Base-by-base conservation (phyloP, 1,140 invertebrate species). In the Diuraphis noxia region DNA sequence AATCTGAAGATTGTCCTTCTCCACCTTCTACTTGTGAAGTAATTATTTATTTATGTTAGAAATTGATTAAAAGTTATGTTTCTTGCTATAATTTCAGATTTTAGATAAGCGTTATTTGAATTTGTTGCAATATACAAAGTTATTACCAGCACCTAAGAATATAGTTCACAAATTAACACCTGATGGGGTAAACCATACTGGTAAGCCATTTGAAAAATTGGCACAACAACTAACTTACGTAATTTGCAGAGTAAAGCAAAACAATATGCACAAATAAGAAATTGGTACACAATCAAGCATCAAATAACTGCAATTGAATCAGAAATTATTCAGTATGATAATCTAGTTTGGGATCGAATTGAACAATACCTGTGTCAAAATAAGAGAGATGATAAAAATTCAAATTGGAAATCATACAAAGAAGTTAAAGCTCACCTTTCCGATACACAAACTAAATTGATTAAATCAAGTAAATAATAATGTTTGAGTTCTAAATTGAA, bases 181-280 rank as follows among this genome's bases (percentile, higher is more conserved):
- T 91, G 89, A 91, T 91, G 89, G 89, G 89, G 89, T 91, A 91
- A 91, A 91, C 89, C 89, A 82, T 30, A 91, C 1, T 4, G 89
- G 89, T 91, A 91, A 91, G 89, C 89, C 89, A 91, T 91, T 91
- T 91, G 89, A 91, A 91, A 91, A 91, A 81, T 91, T 91, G 89
- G 89, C 89, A 91, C 34, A 52, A 91, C 41, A 81, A 82, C 43
- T 81, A 81, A 81, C 72, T 81, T 81, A 91, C 72, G 17, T 91
- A 82, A 91, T 91, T 91, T 91, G 34, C 89, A 91, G 89, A 91
- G 89, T 82, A 91, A 82, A 91, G 89, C 89, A 79, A 91, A 91
- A 91, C 89, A 91, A 49, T 91, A 91, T 91, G 89, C 89, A 81
- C 89, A 91, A 49, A 91, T 91, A 91, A 91, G 89, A 91, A 91